Evolutionary conservation across 1,140 invertebrate genomes (phyloP).

Genomic region (Subanguina moxae): DNA sequence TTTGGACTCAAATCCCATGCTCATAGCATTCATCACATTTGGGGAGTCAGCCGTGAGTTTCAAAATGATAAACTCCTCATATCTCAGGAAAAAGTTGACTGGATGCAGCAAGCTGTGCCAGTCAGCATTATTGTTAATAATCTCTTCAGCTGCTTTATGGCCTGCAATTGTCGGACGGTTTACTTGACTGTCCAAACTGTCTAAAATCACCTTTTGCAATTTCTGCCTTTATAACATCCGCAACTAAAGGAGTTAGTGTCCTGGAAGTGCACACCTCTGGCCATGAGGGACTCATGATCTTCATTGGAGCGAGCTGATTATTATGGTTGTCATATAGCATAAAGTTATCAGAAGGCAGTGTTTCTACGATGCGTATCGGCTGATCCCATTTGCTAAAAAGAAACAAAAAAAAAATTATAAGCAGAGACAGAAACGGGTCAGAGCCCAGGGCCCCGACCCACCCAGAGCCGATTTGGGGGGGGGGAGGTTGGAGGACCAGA

Average conservation of each 20-base stretch:
- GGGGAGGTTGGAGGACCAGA: too few relatives aligned
- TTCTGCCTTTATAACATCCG: background rate
- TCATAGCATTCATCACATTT: background rate
- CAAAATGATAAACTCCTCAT: background rate
- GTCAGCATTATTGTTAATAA: background rate
- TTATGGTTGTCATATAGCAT: background rate
- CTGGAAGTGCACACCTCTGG: background rate
- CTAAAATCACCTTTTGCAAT: background rate
- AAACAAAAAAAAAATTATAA: background rate
- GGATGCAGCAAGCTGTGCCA: background rate
- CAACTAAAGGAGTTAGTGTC: background rate
- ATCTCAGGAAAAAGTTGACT: background rate
- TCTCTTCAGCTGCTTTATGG: background rate
- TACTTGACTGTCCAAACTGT: background rate
- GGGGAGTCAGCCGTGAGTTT: background rate
- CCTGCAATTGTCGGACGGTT: background rate
- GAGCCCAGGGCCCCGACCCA: too few relatives aligned
- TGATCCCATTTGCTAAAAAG: background rate
- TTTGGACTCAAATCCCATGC: background rate
- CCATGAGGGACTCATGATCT: background rate
- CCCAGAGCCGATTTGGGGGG: too few relatives aligned
- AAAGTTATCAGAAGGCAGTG: background rate
- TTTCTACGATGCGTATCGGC: background rate
- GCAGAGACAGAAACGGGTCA: too few relatives aligned
- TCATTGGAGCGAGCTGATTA: background rate